These are phyloP conservation scores for Trichechus manatus DNA, from an alignment of 2,113 vertebrate genomes.

Conservation along the genomic window DNA sequence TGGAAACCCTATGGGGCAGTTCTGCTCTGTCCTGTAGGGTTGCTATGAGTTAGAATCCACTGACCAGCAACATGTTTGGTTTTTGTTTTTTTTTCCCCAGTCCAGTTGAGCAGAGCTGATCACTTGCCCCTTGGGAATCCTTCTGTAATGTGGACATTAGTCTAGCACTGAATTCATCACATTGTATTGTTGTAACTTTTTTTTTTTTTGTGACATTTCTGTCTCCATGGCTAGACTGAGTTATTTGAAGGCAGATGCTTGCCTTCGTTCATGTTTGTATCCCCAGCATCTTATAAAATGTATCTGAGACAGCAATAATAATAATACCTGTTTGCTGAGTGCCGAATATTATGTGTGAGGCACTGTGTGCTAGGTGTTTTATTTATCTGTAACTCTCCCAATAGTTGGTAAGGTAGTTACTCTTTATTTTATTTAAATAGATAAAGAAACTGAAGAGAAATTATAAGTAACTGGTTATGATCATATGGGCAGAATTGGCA, in stretches of 20 bases:
- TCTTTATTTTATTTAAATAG: neutral
- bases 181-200: neutral
- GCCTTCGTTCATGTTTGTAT: slow-evolving; percentile 50
- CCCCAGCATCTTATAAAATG: slow-evolving; percentile 18
- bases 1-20: too few relatives aligned
- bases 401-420: neutral
- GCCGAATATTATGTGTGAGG: neutral
- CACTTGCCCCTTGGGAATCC: neutral
- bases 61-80: too few relatives aligned
- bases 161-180: slow-evolving; percentile 27
- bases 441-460: slow-evolving; percentile 50
- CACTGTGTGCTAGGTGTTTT: neutral
- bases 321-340: neutral
- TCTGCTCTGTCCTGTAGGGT: too few relatives aligned
- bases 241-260: slow-evolving; percentile 57
- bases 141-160: neutral
- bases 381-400: neutral
- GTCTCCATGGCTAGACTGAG: slow-evolving; percentile 16
- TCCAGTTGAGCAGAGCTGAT: slow-evolving; percentile 3
- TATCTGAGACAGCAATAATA: slow-evolving; percentile 4
- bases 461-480: slow-evolving; percentile 44
- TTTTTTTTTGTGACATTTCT: slow-evolving; percentile 31
- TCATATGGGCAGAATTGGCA: slow-evolving; percentile 23
- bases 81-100: neutral
- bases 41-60: too few relatives aligned